Evolutionary conservation across 2,113 vertebrate genomes (phyloP).

Genomic region (Mirza zaza): DNA sequence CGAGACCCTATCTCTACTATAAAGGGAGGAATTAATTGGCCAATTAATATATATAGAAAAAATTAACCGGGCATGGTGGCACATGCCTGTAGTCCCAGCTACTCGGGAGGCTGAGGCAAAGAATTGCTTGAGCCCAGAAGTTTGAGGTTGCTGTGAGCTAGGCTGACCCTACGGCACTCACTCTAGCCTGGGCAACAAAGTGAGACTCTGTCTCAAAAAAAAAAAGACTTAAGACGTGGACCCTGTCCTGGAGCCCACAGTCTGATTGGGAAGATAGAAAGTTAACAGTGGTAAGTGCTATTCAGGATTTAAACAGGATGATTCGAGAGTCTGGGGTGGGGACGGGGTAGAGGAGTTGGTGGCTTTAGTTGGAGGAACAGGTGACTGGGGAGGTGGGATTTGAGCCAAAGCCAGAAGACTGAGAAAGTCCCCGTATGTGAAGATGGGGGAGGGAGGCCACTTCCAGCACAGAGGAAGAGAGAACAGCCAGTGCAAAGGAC

Average conservation of each 20-base stretch:
- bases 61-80: no score
- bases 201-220: no score
- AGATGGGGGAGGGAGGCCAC: not conserved
- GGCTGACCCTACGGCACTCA: no score
- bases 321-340: not conserved
- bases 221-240: not conserved
- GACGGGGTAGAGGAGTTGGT: not conserved
- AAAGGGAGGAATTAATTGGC: no score
- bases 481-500: not conserved
- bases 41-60: no score
- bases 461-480: not conserved
- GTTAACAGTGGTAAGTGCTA: not conserved
- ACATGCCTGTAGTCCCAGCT: no score
- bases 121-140: no score
- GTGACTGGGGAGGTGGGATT: not conserved
- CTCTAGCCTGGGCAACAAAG: no score
- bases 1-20: no score
- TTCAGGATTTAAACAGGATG: not conserved
- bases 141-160: no score
- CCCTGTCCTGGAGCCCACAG: not conserved
- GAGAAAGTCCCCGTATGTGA: not conserved
- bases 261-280: not conserved
- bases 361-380: not conserved
- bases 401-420: conserved; percentile 5
- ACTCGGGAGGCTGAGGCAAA: no score